These are phyloP conservation scores for Cyanistes caeruleus DNA, from an alignment of 2,113 vertebrate species.

Conservation along the genomic window DNA sequence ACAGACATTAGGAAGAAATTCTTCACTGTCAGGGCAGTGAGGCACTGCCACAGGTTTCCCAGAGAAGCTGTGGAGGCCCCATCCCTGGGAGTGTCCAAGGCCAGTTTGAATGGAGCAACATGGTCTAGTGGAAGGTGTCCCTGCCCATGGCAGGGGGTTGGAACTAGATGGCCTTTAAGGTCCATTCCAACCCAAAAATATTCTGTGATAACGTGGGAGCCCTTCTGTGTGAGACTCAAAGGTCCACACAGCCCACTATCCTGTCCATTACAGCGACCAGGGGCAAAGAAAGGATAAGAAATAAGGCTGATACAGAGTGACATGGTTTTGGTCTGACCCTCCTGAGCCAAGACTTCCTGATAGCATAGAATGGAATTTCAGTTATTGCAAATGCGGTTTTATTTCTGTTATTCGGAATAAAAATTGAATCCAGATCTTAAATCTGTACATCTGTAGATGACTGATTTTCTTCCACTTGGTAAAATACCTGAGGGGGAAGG, in stretches of 20 bases:
- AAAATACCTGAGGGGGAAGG: neutral
- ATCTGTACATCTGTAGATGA: neutral
- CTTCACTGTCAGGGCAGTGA: neutral
- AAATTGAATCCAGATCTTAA: neutral
- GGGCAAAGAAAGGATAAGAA: neutral
- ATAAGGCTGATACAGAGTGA: neutral
- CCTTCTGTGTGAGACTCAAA: neutral
- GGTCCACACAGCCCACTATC: neutral
- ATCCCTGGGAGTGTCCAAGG: neutral
- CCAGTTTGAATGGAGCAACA: neutral
- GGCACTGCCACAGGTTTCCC: neutral
- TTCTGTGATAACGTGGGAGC: neutral
- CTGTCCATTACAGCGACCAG: neutral
- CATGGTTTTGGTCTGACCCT: neutral
- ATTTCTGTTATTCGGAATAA: neutral
- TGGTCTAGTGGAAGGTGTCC: neutral
- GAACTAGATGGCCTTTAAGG: neutral
- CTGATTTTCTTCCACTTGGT: constrained; percentile 5
- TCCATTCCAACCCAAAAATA: neutral
- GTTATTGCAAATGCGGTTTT: neutral
- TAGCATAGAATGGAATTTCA: neutral
- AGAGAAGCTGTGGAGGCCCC: neutral
- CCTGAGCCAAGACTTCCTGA: neutral
- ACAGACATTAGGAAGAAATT: neutral
- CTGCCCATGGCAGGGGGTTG: neutral